phyloP scores from a whole-genome alignment of 2,797 vertebrate species.

The Sciurus carolinensis region DNA sequence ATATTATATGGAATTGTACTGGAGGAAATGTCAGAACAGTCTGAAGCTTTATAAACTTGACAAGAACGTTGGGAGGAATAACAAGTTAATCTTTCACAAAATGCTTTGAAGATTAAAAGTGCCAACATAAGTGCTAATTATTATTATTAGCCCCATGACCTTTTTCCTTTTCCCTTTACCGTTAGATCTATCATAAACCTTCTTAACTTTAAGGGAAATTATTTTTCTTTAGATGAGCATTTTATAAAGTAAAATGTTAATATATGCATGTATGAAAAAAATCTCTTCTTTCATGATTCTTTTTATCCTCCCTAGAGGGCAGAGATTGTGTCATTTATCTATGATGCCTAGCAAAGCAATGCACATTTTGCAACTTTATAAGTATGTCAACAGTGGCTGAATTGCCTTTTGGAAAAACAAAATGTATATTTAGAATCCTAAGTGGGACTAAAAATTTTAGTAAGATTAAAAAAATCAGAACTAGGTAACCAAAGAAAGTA shows the following conservation, averaged over 20 bases:
- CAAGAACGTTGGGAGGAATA: slow-evolving; percentile 66
- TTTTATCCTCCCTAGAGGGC: slow-evolving; percentile 57
- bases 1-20: slow-evolving; percentile 32
- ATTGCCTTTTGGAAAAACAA: slow-evolving; percentile 5
- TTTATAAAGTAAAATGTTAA: slow-evolving; percentile 77
- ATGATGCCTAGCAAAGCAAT: not conserved
- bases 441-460: slow-evolving; percentile 13
- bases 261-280: slow-evolving; percentile 63
- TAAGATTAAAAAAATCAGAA: not conserved
- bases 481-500: slow-evolving; percentile 22
- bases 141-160: slow-evolving; percentile 65
- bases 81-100: slow-evolving; percentile 76
- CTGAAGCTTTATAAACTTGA: slow-evolving; percentile 65
- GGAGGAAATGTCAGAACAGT: slow-evolving; percentile 55
- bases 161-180: slow-evolving; percentile 72
- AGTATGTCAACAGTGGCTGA: not conserved
- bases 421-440: slow-evolving; percentile 17
- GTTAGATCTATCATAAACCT: slow-evolving; percentile 54
- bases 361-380: not conserved
- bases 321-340: slow-evolving; percentile 19
- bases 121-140: slow-evolving; percentile 78
- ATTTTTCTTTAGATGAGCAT: slow-evolving; percentile 71
- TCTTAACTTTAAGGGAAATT: slow-evolving; percentile 79
- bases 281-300: slow-evolving; percentile 51
- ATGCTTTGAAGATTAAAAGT: slow-evolving; percentile 78